phyloP scores from a whole-genome alignment of 2,797 vertebrate species.

The Amphiprion clarkii region DNA sequence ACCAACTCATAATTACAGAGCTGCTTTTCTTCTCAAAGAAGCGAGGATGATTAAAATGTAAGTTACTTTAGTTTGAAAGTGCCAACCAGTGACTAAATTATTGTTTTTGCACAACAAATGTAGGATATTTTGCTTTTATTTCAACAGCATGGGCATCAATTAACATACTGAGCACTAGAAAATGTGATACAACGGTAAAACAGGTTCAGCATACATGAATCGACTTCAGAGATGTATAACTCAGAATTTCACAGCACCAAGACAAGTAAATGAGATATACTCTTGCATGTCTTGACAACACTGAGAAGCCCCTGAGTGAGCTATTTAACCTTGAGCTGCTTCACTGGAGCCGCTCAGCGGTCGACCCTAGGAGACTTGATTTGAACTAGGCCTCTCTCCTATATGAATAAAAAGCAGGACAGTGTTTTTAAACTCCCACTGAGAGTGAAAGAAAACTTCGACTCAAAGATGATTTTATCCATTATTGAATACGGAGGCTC shows the following conservation, averaged over 20 bases:
- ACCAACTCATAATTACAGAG: conserved; percentile 1
- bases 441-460: conserved; percentile 16
- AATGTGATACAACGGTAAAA: too few relatives aligned
- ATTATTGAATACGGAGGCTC: conserved; percentile 15
- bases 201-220: not conserved
- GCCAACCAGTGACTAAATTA: too few relatives aligned
- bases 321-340: conserved; percentile 48
- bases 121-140: not conserved
- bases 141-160: not conserved
- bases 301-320: conserved; percentile 17
- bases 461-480: conserved; percentile 22
- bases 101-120: too few relatives aligned
- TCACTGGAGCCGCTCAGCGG: conserved; percentile 37
- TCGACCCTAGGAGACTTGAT: not conserved
- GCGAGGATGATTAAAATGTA: not conserved
- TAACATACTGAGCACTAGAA: not conserved
- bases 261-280: conserved; percentile 19
- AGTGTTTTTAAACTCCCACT: conserved; percentile 16
- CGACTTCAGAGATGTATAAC: not conserved
- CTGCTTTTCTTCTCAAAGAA: conserved; percentile 13
- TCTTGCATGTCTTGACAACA: conserved; percentile 9
- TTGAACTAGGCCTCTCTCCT: conserved; percentile 19
- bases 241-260: conserved; percentile 4
- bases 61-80: conserved; percentile 4
- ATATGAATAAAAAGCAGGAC: conserved; percentile 32